These are phyloP conservation scores for Cyaniris semiargus DNA, from an alignment of 2,888 invertebrate genomes.

Conservation along the genomic window DNA sequence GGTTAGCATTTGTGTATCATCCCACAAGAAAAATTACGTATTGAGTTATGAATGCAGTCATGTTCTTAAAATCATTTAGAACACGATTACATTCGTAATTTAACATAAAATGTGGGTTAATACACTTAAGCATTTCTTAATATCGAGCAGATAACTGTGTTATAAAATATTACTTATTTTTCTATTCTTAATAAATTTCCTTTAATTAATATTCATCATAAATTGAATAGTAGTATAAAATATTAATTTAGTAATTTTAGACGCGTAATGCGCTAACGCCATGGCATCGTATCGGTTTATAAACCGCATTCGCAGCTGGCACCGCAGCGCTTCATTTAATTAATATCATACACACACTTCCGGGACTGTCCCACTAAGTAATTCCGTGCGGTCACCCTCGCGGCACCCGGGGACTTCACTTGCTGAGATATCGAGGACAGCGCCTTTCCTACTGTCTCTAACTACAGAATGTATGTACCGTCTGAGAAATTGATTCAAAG, in stretches of 20 bases:
- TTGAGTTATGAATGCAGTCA: no score
- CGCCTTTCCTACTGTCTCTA: background rate
- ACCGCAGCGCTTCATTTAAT: slow-evolving; percentile 12
- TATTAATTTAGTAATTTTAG: background rate
- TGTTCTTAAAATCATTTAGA: no score
- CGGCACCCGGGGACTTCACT: background rate
- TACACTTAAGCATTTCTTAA: no score
- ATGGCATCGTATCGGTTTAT: slow-evolving; percentile 11
- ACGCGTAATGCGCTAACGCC: background rate
- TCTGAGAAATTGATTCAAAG: no score
- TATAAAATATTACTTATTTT: no score
- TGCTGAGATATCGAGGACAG: background rate
- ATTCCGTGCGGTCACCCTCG: slow-evolving; percentile 9
- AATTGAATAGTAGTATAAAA: background rate
- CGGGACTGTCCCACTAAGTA: slow-evolving; percentile 1
- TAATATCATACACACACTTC: slow-evolving; percentile 15
- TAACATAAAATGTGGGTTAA: no score
- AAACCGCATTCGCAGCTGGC: slow-evolving; percentile 14
- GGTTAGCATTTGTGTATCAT: no score
- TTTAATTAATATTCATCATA: background rate
- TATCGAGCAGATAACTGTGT: no score
- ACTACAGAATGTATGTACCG: background rate
- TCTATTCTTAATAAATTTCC: background rate
- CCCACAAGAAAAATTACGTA: no score
- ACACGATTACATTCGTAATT: no score